These are phyloP conservation scores for Elegia similella DNA, from an alignment of 2,888 invertebrate genomes.

Conservation along the genomic window DNA sequence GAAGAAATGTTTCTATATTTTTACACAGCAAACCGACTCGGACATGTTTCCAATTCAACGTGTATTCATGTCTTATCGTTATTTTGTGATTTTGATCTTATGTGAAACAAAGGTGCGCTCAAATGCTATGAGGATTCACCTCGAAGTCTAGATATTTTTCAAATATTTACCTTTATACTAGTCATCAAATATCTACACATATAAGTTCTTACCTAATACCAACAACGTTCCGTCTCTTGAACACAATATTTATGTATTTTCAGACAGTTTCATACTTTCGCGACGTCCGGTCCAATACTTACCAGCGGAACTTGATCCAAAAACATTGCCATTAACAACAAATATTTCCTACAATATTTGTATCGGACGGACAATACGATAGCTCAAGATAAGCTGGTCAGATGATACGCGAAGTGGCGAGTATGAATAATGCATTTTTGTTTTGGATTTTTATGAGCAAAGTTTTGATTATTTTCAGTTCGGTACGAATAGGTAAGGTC, in stretches of 20 bases:
- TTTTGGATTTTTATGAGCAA: conserved; percentile 81
- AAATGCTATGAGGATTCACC: no score
- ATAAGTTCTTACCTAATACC: conserved; percentile 18
- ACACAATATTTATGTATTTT: conserved; percentile 80
- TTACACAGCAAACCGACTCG: no score
- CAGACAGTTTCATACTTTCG: conserved; percentile 75
- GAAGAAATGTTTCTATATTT: no score
- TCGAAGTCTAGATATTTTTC: no score
- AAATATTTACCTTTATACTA: no score
- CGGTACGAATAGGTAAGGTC: conserved; percentile 51
- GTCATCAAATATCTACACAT: no score
- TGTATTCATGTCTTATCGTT: no score
- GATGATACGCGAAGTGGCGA: conserved; percentile 62
- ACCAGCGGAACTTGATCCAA: conserved; percentile 54
- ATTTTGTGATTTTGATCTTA: no score
- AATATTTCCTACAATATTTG: conserved; percentile 39
- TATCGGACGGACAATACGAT: conserved; percentile 35
- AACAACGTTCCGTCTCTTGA: conserved; percentile 48
- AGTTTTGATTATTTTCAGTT: conserved; percentile 82
- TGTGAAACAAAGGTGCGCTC: no score
- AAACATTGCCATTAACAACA: conserved; percentile 39
- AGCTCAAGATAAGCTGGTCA: conserved; percentile 51
- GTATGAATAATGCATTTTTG: conserved; percentile 82
- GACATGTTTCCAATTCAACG: no score
- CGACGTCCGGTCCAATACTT: conserved; percentile 60